phyloP scores from a whole-genome alignment of 2,888 invertebrate genomes.

The Nebria brevicollis region DNA sequence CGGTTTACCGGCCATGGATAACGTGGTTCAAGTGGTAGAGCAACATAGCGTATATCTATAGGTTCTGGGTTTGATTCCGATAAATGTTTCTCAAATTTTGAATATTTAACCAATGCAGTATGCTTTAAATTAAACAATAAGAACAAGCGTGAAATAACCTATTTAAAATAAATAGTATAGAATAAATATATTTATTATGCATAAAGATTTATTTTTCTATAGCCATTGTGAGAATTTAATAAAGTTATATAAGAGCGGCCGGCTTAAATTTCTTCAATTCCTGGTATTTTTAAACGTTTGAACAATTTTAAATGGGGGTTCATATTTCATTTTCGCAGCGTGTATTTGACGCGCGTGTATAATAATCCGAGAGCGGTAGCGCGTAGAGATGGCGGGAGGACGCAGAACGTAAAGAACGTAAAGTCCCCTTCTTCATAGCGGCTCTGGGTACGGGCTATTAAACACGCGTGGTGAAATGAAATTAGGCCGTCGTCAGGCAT shows the following conservation, averaged over 20 bases:
- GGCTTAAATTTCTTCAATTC: not conserved
- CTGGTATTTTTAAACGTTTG: not conserved
- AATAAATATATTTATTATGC: too few relatives aligned
- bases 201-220: too few relatives aligned
- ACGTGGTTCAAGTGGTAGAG: too few relatives aligned
- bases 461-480: not conserved
- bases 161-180: too few relatives aligned
- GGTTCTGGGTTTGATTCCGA: too few relatives aligned
- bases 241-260: not conserved
- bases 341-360: not conserved
- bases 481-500: slow-evolving; percentile 9
- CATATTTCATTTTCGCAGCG: not conserved
- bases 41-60: too few relatives aligned
- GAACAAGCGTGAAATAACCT: too few relatives aligned
- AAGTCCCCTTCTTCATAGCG: not conserved
- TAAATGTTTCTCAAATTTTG: too few relatives aligned
- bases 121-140: too few relatives aligned
- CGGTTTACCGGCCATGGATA: too few relatives aligned
- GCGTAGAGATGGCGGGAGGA: not conserved
- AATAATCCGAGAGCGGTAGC: not conserved
- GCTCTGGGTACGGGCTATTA: not conserved
- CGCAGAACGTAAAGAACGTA: not conserved
- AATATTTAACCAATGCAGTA: too few relatives aligned
- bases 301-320: not conserved
- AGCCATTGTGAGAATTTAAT: too few relatives aligned